Evolutionary conservation across 2,888 invertebrate genomes (phyloP), one percentile per base, ranked within the genome.

Genomic region (Synergus gifuensis): DNA sequence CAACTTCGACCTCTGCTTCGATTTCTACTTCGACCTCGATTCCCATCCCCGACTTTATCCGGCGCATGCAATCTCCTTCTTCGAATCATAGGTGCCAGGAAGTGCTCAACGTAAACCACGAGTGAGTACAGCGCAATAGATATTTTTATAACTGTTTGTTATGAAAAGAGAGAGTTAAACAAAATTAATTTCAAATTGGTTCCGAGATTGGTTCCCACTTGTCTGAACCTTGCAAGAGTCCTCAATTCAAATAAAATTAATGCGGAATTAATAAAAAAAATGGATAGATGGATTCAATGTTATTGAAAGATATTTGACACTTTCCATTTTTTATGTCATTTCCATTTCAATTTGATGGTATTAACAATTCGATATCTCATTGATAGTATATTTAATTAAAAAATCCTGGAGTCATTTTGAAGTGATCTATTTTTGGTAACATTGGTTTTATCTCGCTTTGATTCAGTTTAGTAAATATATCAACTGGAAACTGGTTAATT

Each of bases 1-100:
- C 81, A 78, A 80, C 84, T 81, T 78, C 76, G 79, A 82, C 79
- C 81, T 77, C 76, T 79, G 78, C 80, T 76, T 79, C 86, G 83
- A 84, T 84, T 85, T 85, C 84, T 85, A 85, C 85, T 83, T 81
- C 84, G 85, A 84, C 85, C 85, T 86, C 86, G 84, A 83, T 86
- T 83, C 83, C 78, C 79, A 67, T 79, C 66, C 79, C 80, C 79
- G 73, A 54, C 73, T 54, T 73, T 73, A 73, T 73, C 54, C 73
- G 46, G 54, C 54, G 28, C 73, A 73, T 54, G 73, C 54, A 73
- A 73, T 54, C 28, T 73, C 73, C 40, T 73, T 49, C 18, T 66
- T 67, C 44, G 18, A 54, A 46, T 44, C 54, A 36, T n/a, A 73
- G 73, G 73, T 73, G 73, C 73, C 73, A 73, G 73, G 73, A 73